These are phyloP conservation scores for Leucopsar rothschildi DNA, from an alignment of 2,113 vertebrate genomes.

Conservation along the genomic window DNA sequence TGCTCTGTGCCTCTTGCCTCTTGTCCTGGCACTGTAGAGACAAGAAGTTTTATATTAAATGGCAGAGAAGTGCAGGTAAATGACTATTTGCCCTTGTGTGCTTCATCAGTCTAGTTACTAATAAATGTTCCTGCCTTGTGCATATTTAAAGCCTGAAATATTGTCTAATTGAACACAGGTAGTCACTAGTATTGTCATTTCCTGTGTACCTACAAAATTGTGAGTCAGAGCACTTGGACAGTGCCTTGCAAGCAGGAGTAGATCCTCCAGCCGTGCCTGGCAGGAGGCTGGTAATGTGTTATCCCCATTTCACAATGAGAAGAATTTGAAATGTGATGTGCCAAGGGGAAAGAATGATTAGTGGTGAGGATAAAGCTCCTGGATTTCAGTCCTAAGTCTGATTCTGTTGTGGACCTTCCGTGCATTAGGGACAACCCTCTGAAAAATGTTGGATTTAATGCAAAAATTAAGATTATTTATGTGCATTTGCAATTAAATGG, in stretches of 20 bases:
- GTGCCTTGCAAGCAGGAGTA: not conserved
- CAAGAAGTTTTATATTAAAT: not conserved
- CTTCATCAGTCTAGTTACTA: slow-evolving; percentile 23
- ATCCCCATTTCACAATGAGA: not conserved
- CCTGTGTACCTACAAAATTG: not conserved
- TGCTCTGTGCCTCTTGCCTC: not conserved
- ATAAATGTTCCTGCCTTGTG: not conserved
- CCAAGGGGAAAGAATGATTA: not conserved
- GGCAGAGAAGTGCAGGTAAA: not conserved
- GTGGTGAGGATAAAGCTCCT: not conserved
- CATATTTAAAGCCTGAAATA: slow-evolving; percentile 59
- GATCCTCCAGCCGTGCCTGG: not conserved
- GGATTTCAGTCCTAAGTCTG: not conserved
- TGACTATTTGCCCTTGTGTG: slow-evolving; percentile 8
- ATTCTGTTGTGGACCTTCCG: not conserved
- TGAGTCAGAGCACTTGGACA: not conserved
- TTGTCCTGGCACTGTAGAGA: not conserved
- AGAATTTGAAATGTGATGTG: not conserved
- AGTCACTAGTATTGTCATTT: not conserved
- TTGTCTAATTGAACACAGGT: slow-evolving; percentile 8
- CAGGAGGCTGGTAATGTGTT: not conserved
- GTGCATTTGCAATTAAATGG: not conserved
- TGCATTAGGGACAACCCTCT: not conserved
- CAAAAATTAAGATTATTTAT: not conserved
- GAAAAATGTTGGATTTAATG: not conserved